Percentiles rank a stretch among this genome's conserved stretches.
Evolutionary conservation across 2,888 invertebrate species (phyloP).

Genomic region (Macrophya annulata): DNA sequence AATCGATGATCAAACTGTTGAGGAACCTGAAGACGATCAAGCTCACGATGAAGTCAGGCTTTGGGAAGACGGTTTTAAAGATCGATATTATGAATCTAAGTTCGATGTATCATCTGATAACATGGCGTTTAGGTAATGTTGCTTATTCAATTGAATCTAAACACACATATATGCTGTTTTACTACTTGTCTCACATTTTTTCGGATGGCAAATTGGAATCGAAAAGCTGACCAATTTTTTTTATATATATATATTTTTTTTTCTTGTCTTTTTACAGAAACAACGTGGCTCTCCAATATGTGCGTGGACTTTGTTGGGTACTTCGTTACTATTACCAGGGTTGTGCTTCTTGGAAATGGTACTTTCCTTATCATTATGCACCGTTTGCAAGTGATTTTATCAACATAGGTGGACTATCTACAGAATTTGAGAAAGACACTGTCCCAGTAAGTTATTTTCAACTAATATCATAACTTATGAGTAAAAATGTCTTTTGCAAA

Average conservation of each 20-base stretch:
- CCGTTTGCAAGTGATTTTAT: constrained; percentile 99
- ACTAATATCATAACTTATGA: not conserved
- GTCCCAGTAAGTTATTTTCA: constrained; percentile 87
- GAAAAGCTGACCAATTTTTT: not conserved
- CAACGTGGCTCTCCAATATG: constrained; percentile 96
- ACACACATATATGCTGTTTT: not conserved
- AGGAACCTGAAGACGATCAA: constrained; percentile 87
- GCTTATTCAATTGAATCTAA: not conserved
- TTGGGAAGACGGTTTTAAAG: constrained; percentile 99
- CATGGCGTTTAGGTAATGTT: constrained; percentile 88
- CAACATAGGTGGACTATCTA: constrained; percentile 92
- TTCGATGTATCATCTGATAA: constrained; percentile 91
- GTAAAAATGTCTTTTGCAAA: not conserved
- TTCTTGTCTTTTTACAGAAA: constrained; percentile 81
- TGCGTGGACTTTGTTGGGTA: constrained; percentile 98
- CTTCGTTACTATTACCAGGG: constrained; percentile 99
- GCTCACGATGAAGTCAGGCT: constrained; percentile 93
- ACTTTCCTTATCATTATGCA: constrained; percentile 99
- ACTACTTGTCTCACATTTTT: not conserved
- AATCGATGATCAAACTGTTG: constrained; percentile 76
- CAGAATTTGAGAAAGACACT: constrained; percentile 93
- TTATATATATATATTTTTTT: not conserved
- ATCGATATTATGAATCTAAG: constrained; percentile 97
- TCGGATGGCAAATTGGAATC: not conserved
- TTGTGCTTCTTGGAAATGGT: constrained; percentile 99